A percentile compares a stretch with the other conserved stretches of the same genome.
These are phyloP conservation scores for Lepeophtheirus salmonis DNA, from an alignment of 1,140 invertebrate species.

Conservation along the genomic window DNA sequence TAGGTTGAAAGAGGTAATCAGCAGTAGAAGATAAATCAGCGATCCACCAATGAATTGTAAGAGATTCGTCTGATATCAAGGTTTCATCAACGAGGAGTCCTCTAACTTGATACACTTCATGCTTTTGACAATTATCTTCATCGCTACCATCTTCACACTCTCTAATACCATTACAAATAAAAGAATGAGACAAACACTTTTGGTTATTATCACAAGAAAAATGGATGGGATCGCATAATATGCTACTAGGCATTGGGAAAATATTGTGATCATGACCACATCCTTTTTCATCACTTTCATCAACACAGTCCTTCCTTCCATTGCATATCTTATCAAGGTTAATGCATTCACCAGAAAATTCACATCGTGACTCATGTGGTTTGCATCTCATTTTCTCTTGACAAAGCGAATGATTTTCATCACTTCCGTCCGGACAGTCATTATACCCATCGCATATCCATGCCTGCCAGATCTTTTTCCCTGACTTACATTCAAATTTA, in stretches of 20 bases:
- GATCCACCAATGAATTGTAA: constrained; percentile 38
- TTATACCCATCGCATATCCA: constrained; percentile 52
- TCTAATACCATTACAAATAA: constrained; percentile 41
- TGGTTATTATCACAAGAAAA: constrained; percentile 33
- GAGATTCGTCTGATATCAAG: constrained; percentile 30
- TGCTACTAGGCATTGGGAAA: neutral
- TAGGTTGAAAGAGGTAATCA: constrained; percentile 40
- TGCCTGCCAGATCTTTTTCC: constrained; percentile 49
- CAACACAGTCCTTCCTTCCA: constrained; percentile 28
- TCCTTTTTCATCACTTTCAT: constrained; percentile 31
- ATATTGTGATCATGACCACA: neutral
- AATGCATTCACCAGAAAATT: constrained; percentile 28
- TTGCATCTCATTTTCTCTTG: constrained; percentile 20
- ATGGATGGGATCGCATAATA: neutral
- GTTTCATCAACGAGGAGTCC: constrained; percentile 35
- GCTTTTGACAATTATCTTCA: constrained; percentile 41
- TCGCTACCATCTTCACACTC: constrained; percentile 53
- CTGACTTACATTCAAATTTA: constrained; percentile 34
- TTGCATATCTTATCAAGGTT: constrained; percentile 29
- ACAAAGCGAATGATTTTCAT: constrained; percentile 35
- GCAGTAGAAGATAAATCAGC: constrained; percentile 24
- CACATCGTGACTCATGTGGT: constrained; percentile 28
- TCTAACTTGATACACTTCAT: constrained; percentile 24
- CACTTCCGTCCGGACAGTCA: constrained; percentile 53
- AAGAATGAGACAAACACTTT: constrained; percentile 36